phyloP scores from a whole-genome alignment of 37 sponge, comb jelly and placozoan species.

The Bolinopsis microptera region DNA sequence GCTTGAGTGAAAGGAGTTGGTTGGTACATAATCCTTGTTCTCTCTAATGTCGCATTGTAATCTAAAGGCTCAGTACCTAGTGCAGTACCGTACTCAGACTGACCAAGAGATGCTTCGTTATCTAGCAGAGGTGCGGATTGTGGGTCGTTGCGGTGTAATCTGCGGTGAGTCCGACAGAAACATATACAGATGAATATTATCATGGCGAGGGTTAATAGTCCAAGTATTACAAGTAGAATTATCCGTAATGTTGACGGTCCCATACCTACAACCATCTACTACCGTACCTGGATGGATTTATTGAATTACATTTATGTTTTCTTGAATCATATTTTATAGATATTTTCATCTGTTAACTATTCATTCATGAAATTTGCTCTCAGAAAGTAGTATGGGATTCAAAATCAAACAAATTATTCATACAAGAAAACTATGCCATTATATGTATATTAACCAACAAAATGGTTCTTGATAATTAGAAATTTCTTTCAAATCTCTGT shows the following conservation, averaged over 20 bases:
- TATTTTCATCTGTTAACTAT: too few relatives aligned
- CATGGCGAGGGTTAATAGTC: not conserved
- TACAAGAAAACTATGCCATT: too few relatives aligned
- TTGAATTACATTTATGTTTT: too few relatives aligned
- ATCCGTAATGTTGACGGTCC: not conserved
- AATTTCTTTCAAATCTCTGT: too few relatives aligned
- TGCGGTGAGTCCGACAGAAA: not conserved
- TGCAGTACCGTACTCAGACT: not conserved
- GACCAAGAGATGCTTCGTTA: not conserved
- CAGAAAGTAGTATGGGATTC: too few relatives aligned
- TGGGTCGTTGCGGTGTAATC: not conserved
- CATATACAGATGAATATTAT: not conserved
- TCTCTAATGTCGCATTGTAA: constrained; percentile 1
- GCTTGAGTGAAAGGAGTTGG: constrained; percentile 57
- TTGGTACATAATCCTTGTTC: not conserved
- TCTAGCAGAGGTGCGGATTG: not conserved
- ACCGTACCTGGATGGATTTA: too few relatives aligned
- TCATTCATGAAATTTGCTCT: too few relatives aligned
- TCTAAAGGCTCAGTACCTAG: not conserved
- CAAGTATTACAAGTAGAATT: not conserved
- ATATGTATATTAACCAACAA: too few relatives aligned
- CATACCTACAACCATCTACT: too few relatives aligned
- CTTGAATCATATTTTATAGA: too few relatives aligned
- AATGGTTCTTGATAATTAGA: too few relatives aligned
- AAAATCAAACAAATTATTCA: too few relatives aligned